A percentile compares a stretch with the other conserved stretches of the same genome.
Conservation (phyloP, 2,797 vertebrate species). For the Myiothlypis coronata region DNA sequence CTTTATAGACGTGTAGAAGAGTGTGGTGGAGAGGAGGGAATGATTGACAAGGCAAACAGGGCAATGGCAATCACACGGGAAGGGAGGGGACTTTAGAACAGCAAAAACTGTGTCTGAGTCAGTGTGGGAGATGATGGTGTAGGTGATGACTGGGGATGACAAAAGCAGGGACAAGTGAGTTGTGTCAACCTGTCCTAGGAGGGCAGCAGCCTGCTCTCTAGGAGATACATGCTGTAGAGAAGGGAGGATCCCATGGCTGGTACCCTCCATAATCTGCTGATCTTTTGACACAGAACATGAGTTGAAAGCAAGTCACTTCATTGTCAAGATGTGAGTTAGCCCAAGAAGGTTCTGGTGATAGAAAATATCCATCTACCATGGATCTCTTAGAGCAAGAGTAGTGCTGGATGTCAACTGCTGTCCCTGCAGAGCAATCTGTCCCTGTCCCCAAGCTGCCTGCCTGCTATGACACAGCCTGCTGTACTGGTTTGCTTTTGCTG, state of each 20-base stretch:
- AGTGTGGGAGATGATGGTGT: not conserved
- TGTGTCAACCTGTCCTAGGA: not conserved
- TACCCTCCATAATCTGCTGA: not conserved
- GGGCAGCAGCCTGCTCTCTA: not conserved
- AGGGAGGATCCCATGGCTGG: not conserved
- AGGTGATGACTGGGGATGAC: not conserved
- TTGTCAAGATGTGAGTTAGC: not conserved
- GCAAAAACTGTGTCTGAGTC: not conserved
- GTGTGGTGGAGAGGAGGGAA: not conserved
- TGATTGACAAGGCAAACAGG: not conserved
- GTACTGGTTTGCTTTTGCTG: not conserved
- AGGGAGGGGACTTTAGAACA: not conserved
- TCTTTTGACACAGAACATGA: not conserved
- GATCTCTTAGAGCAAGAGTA: not conserved
- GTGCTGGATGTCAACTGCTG: not conserved
- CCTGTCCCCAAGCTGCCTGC: not conserved
- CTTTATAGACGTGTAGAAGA: not conserved
- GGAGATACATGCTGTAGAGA: not conserved
- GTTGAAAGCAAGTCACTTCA: not conserved
- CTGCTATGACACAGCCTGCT: not conserved
- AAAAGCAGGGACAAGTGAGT: not conserved
- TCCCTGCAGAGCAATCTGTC: not conserved
- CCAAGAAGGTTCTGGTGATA: not conserved
- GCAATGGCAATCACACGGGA: not conserved
- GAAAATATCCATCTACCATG: not conserved